phyloP scores from a whole-genome alignment of 1,140 invertebrate species.

The Bemisia tabaci region DNA sequence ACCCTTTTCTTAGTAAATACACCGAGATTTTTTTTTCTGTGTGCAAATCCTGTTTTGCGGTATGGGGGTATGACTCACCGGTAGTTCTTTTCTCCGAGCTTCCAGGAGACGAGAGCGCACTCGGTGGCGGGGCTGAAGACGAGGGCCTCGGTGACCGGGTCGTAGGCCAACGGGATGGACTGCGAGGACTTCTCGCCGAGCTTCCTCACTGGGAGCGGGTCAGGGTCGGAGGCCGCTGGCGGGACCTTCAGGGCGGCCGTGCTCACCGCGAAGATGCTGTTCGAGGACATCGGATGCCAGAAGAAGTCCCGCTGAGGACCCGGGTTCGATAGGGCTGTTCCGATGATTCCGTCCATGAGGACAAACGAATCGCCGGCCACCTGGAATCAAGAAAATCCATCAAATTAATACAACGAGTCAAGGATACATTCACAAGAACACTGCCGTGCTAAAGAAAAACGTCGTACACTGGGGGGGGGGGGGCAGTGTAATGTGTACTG shows the following conservation, averaged over 20 bases:
- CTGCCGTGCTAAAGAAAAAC: no score
- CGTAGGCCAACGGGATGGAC: conserved; percentile 51
- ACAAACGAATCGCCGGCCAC: conserved; percentile 42
- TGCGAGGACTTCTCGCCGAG: conserved; percentile 67
- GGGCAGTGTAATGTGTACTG: no score
- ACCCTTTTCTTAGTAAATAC: no score
- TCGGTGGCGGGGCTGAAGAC: conserved; percentile 58
- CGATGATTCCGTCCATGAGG: conserved; percentile 59
- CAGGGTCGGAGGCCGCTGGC: conserved; percentile 41
- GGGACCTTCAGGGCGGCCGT: conserved; percentile 51
- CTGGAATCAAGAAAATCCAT: conserved; percentile 19
- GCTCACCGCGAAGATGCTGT: conserved; percentile 58
- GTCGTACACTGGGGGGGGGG: no score
- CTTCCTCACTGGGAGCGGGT: conserved; percentile 49
- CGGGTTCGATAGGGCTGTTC: conserved; percentile 51
- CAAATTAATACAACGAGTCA: no score
- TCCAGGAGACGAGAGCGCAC: conserved; percentile 60
- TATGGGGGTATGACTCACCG: no score
- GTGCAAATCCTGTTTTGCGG: no score
- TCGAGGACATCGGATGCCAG: conserved; percentile 63
- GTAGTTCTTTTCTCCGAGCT: conserved; percentile 47
- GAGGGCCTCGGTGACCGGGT: conserved; percentile 48
- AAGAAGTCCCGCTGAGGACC: conserved; percentile 38
- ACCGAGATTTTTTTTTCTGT: no score
- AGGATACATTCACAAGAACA: no score